Evolutionary conservation across 2,888 invertebrate genomes (phyloP).

Genomic region (Leptothorax acervorum): DNA sequence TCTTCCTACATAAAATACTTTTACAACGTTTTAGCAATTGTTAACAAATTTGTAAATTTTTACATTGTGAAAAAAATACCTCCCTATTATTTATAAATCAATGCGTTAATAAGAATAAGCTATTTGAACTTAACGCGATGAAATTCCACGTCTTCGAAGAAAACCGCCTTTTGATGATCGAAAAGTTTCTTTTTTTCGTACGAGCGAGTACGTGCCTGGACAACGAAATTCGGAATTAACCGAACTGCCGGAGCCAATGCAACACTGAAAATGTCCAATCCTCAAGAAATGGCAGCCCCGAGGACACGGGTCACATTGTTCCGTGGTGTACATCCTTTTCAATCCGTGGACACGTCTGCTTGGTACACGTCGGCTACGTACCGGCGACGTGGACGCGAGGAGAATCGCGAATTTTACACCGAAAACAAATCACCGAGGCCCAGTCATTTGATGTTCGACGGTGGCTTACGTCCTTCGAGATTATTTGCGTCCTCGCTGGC

Average conservation of each 20-base stretch:
- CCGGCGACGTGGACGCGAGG: constrained; percentile 60
- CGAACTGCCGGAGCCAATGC: constrained; percentile 32
- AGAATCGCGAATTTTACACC: constrained; percentile 67
- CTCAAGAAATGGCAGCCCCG: constrained; percentile 38
- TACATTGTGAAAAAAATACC: too few relatives aligned
- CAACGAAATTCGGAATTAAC: constrained; percentile 40
- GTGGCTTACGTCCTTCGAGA: constrained; percentile 51
- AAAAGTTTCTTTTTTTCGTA: constrained; percentile 15
- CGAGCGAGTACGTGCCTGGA: constrained; percentile 37
- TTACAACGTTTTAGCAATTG: background rate
- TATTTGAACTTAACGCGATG: background rate
- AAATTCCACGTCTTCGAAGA: background rate
- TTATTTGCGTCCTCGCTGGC: constrained; percentile 54
- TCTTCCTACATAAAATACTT: background rate
- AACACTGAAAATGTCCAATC: constrained; percentile 36
- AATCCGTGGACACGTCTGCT: constrained; percentile 31
- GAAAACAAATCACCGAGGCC: constrained; percentile 65
- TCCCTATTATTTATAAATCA: background rate
- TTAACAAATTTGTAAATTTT: background rate
- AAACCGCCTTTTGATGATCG: background rate
- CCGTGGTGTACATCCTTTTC: constrained; percentile 48
- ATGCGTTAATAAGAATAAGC: background rate
- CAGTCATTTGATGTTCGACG: constrained; percentile 39
- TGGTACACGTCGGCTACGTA: constrained; percentile 36
- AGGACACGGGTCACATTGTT: constrained; percentile 53